phyloP scores from a whole-genome alignment of 2,113 vertebrate genomes.

The Callionymus lyra region DNA sequence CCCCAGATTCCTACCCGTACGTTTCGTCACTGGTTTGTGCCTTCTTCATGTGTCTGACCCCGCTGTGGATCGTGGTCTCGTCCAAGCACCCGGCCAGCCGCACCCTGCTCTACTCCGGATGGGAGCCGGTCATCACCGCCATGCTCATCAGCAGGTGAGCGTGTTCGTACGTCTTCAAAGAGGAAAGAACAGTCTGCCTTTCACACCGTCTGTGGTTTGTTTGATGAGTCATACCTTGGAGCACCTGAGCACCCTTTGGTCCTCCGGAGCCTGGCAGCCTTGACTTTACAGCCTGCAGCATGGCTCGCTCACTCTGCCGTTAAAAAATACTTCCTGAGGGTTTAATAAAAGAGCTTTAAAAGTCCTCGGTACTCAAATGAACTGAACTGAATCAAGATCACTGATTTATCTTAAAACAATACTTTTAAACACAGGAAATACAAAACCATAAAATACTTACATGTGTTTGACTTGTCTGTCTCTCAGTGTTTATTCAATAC shows the following conservation, averaged over 20 bases:
- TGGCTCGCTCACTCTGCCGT: neutral
- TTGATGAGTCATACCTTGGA: constrained; percentile 36
- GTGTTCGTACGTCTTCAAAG: constrained; percentile 13
- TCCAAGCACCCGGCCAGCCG: constrained; percentile 93
- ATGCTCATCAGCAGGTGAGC: constrained; percentile 93
- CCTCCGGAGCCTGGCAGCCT: constrained; percentile 19
- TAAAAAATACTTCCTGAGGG: no score
- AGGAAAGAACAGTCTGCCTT: constrained; percentile 17
- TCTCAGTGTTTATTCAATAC: no score
- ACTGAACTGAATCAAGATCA: no score
- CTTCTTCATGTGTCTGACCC: constrained; percentile 91
- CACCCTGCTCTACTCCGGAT: constrained; percentile 91
- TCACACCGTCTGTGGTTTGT: constrained; percentile 29
- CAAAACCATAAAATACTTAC: no score
- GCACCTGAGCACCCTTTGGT: constrained; percentile 13
- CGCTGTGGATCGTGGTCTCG: constrained; percentile 90
- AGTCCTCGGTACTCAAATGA: no score
- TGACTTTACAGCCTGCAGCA: constrained; percentile 3
- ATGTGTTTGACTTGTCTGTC: no score
- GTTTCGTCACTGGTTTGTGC: constrained; percentile 86
- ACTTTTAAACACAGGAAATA: no score
- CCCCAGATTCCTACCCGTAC: constrained; percentile 78
- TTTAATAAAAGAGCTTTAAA: no score
- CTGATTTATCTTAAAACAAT: no score
- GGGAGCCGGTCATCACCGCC: constrained; percentile 97